Evolutionary conservation across 2,113 vertebrate species (phyloP).

Genomic region (Sinocyclocheilus grahami): DNA sequence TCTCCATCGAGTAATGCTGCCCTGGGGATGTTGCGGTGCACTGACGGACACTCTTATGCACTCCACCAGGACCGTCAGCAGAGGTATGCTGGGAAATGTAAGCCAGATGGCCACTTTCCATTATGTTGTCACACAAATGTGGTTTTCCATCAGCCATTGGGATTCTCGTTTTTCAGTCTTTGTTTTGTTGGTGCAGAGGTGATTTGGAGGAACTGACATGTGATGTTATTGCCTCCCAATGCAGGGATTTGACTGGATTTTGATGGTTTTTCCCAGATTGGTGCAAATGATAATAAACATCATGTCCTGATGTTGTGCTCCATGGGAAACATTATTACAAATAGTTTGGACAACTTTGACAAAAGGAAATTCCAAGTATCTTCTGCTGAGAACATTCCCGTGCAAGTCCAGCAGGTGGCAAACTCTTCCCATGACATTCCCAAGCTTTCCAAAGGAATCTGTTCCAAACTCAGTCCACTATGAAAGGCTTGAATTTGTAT

Average conservation of each 20-base stretch:
- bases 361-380: background rate
- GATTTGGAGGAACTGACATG: slow-evolving; percentile 11
- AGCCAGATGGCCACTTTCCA: slow-evolving; percentile 57
- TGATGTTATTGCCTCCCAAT: slow-evolving; percentile 10
- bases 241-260: background rate
- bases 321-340: background rate
- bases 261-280: slow-evolving; percentile 7
- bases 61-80: slow-evolving; percentile 49
- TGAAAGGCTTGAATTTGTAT: no score
- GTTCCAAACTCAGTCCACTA: background rate
- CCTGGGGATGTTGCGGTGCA: slow-evolving; percentile 50
- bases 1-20: slow-evolving; percentile 52
- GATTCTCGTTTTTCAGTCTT: slow-evolving; percentile 34
- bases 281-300: background rate
- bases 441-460: background rate
- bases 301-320: background rate
- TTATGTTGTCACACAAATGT: slow-evolving; percentile 45
- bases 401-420: slow-evolving; percentile 72
- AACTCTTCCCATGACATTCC: slow-evolving; percentile 60
- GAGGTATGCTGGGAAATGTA: slow-evolving; percentile 58
- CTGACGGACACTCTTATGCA: slow-evolving; percentile 46
- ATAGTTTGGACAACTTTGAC: background rate
- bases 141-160: slow-evolving; percentile 42
- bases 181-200: slow-evolving; percentile 31
- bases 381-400: slow-evolving; percentile 30